These are phyloP conservation scores for Cephus nigrinus DNA, from an alignment of 2,888 invertebrate species.

Conservation along the genomic window DNA sequence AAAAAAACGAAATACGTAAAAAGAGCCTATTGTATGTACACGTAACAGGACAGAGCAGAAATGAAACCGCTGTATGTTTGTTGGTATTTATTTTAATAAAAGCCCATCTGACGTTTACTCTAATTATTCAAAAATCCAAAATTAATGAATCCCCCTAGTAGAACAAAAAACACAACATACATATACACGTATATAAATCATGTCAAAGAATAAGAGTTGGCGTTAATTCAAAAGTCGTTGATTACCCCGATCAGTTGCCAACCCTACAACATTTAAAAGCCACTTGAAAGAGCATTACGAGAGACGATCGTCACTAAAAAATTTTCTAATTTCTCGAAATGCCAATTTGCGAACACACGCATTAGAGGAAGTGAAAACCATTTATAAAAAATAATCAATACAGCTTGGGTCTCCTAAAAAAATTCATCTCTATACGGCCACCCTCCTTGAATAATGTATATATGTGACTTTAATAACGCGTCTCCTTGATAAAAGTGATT, in stretches of 20 bases:
- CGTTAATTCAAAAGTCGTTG: neutral
- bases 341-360: neutral
- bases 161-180: too few species aligned
- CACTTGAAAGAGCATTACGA: neutral
- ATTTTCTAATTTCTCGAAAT: neutral
- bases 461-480: conserved; percentile 37
- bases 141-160: neutral
- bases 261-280: neutral
- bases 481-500: conserved; percentile 47
- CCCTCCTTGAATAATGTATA: neutral
- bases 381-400: neutral
- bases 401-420: neutral
- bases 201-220: neutral
- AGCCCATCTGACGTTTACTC: neutral
- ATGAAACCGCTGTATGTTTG: conserved; percentile 5
- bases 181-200: neutral
- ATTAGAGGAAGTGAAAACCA: neutral
- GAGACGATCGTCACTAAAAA: neutral
- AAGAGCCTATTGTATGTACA: neutral
- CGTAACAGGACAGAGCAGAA: conserved; percentile 16
- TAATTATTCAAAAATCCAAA: neutral
- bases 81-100: conserved; percentile 16
- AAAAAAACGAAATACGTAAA: neutral
- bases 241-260: neutral
- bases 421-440: neutral